Conservation (phyloP, 2,797 vertebrate genomes). For the Hemitrygon akajei region DNA sequence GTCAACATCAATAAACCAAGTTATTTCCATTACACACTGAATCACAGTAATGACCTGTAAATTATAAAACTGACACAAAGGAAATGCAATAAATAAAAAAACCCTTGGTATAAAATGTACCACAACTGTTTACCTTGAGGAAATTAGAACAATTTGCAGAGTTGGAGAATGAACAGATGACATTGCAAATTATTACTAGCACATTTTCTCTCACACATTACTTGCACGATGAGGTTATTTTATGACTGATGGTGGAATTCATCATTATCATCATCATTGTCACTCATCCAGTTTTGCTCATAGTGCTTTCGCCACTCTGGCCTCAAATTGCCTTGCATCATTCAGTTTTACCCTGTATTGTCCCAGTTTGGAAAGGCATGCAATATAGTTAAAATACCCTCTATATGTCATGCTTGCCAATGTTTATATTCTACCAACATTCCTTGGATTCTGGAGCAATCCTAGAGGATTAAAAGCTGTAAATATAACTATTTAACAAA, state of each 20-base stretch:
- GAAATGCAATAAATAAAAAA: not conserved
- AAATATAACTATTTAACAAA: no score
- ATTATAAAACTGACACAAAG: conserved; percentile 8
- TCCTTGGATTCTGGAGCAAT: no score
- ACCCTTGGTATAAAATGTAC: not conserved
- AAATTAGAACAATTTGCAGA: not conserved
- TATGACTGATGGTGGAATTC: not conserved
- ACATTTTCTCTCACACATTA: not conserved
- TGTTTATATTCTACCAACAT: not conserved
- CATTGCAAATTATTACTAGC: not conserved
- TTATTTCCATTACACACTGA: not conserved
- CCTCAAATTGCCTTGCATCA: not conserved
- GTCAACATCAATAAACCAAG: not conserved
- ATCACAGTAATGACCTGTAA: not conserved
- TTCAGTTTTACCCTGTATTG: not conserved
- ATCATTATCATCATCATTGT: not conserved
- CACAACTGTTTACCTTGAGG: not conserved
- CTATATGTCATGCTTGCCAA: not conserved
- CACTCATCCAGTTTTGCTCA: not conserved
- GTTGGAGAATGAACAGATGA: not conserved
- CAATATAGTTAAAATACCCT: not conserved
- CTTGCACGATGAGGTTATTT: not conserved
- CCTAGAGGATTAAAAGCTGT: no score
- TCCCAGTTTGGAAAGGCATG: not conserved
- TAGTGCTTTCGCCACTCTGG: not conserved